Base-by-base conservation (phyloP, 2,888 invertebrate species). In the Brachylomia viminalis region DNA sequence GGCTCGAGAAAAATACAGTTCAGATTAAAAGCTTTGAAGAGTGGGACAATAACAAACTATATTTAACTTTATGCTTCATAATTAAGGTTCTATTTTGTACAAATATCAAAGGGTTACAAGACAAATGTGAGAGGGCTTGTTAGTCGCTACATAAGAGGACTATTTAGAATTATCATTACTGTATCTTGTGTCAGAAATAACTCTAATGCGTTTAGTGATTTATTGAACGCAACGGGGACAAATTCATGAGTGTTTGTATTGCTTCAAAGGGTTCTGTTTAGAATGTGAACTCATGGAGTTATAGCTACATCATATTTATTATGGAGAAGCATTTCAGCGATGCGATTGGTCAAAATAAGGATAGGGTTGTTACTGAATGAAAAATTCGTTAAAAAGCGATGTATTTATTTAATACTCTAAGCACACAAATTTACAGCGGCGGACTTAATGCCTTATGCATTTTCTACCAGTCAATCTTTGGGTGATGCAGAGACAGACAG, bases 101-200 rank as follows among this genome's bases (percentile, higher is more conserved):
- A 52, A 61, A 10, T 27, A n/a, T 0, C 0, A 38, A 79, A 49
- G 69, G 38, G 6, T 72, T 69, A 70, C 17, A 78, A 77, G 69
- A 79, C 67, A 45, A 79, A 86, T 81, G 77, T 58, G 56, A 54
- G 49, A 70, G 73, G 45, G 75, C 76, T 80, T 86, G 87, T 83
- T 80, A 74, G 79, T 78, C 6, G 59, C 33, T 72, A 49, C 45
- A 84, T 59, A 75, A 68, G 6, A 59, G 56, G 66, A 76, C 75
- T 80, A 85, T 88, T 84, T 71, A 75, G 54, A 77, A 87, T 86
- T 75, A 82, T 77, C 73, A 77, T 85, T 79, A 84, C 74, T 61
- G 59, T n/a, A 30, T 64, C 61, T 67, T 45, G 68, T 56, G 71
- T 72, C 79, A 75, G 68, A 82, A 80, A 82, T 87, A 89, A 76